Conservation (phyloP, 2,113 vertebrate genomes). For the Rhabdomys dilectus region DNA sequence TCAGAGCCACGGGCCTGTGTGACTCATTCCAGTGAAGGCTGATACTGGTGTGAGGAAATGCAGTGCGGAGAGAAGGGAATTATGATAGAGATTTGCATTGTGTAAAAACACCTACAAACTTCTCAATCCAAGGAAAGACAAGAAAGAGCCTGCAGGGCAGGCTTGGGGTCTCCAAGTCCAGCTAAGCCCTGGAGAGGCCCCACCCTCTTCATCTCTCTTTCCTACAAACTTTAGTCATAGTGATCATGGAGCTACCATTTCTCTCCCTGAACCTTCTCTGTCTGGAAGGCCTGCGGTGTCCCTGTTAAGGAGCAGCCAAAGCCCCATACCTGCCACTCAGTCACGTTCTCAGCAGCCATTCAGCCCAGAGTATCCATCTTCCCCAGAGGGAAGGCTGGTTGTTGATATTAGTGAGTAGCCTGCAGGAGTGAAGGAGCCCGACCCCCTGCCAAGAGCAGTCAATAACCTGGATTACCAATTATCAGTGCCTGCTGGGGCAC, state of each 20-base stretch:
- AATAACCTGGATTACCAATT: background rate
- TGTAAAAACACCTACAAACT: background rate
- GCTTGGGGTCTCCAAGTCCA: background rate
- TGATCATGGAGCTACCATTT: rapidly evolving
- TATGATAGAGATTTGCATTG: background rate
- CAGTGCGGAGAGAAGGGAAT: no score
- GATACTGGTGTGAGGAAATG: background rate
- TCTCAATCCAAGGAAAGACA: background rate
- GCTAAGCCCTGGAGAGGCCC: background rate
- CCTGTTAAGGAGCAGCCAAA: background rate
- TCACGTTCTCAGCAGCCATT: background rate
- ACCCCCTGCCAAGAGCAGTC: rapidly evolving
- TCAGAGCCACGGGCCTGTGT: background rate
- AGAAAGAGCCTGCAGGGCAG: background rate
- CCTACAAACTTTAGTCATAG: background rate
- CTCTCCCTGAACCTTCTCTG: background rate
- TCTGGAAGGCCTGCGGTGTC: rapidly evolving
- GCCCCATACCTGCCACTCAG: rapidly evolving
- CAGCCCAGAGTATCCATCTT: background rate
- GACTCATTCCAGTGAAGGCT: background rate
- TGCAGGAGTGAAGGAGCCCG: rapidly evolving
- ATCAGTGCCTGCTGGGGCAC: background rate
- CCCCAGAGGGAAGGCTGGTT: background rate
- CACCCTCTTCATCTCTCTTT: no score
- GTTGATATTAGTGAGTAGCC: no score